These are phyloP conservation scores for Hypselothyrea guttata DNA, from an alignment of 2,888 invertebrate genomes.

Conservation along the genomic window DNA sequence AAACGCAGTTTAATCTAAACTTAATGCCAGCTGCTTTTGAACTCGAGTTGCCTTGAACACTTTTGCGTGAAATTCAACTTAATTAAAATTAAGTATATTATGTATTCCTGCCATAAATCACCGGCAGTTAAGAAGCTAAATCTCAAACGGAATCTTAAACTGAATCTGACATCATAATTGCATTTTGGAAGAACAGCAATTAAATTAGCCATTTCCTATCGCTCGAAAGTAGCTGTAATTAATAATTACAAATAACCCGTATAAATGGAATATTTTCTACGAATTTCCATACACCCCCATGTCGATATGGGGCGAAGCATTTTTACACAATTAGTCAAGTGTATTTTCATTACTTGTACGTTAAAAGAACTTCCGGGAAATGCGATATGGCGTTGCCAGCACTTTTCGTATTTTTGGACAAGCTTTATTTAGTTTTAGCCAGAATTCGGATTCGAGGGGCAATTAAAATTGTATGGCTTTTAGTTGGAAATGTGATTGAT, in stretches of 20 bases:
- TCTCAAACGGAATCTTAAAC: neutral
- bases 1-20: neutral
- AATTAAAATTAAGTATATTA: neutral
- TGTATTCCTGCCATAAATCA: constrained; percentile 10
- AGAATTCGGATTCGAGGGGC: constrained; percentile 20
- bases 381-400: constrained; percentile 20
- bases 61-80: too few relatives aligned
- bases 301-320: constrained; percentile 1
- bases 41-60: constrained; percentile 1
- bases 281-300: constrained; percentile 21
- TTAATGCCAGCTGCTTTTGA: neutral
- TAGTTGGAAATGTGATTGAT: constrained; percentile 23
- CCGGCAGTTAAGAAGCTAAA: neutral
- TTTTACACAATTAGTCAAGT: constrained; percentile 46
- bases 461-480: constrained; percentile 12
- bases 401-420: constrained; percentile 6
- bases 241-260: constrained; percentile 16
- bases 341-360: constrained; percentile 25
- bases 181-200: constrained; percentile 38
- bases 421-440: constrained; percentile 35
- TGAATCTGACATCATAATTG: constrained; percentile 31
- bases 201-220: constrained; percentile 11
- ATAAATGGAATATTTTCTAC: constrained; percentile 13
- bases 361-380: constrained; percentile 44
- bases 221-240: constrained; percentile 1